These are phyloP conservation scores for Nylanderia fulva DNA, from an alignment of 1,140 invertebrate species.

Conservation along the genomic window DNA sequence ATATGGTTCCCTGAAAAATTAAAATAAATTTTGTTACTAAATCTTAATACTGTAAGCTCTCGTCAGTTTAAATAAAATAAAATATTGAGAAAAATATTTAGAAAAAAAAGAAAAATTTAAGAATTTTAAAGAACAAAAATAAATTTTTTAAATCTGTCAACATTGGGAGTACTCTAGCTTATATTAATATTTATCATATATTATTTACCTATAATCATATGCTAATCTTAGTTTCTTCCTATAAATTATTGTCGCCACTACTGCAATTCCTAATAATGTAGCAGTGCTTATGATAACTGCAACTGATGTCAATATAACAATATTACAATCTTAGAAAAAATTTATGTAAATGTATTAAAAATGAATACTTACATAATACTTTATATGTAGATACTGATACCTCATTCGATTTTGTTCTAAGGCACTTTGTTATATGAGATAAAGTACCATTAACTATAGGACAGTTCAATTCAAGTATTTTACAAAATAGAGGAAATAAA, in stretches of 20 bases:
- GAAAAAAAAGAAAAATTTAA: not conserved
- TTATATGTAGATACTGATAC: slow-evolving; percentile 33
- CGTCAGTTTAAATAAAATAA: not conserved
- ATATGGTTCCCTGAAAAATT: slow-evolving; percentile 63
- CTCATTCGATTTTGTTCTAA: slow-evolving; percentile 63
- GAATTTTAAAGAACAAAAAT: too few species aligned
- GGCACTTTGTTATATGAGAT: slow-evolving; percentile 77
- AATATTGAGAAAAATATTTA: not conserved
- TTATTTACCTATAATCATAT: slow-evolving; percentile 27
- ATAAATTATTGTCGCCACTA: slow-evolving; percentile 49
- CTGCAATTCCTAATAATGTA: slow-evolving; percentile 48
- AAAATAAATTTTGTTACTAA: slow-evolving; percentile 50
- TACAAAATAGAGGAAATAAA: slow-evolving; percentile 89
- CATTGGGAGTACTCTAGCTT: not conserved
- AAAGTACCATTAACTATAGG: slow-evolving; percentile 86
- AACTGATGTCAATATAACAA: slow-evolving; percentile 54
- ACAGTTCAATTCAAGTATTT: slow-evolving; percentile 86
- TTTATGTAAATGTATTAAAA: not conserved
- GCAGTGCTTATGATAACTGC: slow-evolving; percentile 42
- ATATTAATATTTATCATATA: slow-evolving; percentile 25
- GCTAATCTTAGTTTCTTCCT: slow-evolving; percentile 43
- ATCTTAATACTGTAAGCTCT: not conserved
- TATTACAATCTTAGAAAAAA: not conserved
- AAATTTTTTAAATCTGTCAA: too few species aligned
- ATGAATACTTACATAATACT: slow-evolving; percentile 61